These are phyloP conservation scores for Dreissena polymorpha DNA, from an alignment of 1,140 invertebrate genomes.

Conservation along the genomic window DNA sequence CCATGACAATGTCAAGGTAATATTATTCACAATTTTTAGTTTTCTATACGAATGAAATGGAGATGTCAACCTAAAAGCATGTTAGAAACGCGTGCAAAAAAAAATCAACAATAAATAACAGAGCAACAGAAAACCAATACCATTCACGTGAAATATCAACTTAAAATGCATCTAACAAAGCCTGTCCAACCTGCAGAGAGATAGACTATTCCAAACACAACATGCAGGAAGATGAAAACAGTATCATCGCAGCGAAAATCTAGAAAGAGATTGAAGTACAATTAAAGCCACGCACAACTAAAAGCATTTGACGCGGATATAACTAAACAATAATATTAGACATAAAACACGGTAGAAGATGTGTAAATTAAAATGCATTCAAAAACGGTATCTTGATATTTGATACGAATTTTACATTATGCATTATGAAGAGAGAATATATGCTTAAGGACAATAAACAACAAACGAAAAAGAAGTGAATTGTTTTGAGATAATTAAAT, in stretches of 20 bases:
- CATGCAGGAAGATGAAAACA: slow-evolving; percentile 46
- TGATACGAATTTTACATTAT: neutral
- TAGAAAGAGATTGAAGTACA: slow-evolving; percentile 13
- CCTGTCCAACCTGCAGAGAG: slow-evolving; percentile 32
- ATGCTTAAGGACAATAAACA: neutral
- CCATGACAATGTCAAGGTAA: no score
- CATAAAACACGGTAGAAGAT: neutral
- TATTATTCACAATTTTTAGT: no score
- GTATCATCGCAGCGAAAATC: slow-evolving; percentile 40
- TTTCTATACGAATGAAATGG: no score
- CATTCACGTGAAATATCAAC: no score
- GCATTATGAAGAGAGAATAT: neutral
- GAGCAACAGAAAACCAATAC: no score
- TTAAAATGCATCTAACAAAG: neutral
- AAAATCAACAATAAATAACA: no score
- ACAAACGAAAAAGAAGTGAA: no score
- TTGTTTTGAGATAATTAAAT: neutral
- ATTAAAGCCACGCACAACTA: neutral
- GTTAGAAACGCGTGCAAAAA: no score
- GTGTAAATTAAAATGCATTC: neutral
- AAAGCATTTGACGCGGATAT: neutral
- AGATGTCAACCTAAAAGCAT: no score
- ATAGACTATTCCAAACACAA: slow-evolving; percentile 49
- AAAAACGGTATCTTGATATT: neutral
- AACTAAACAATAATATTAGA: neutral